Evolutionary conservation across 1,140 invertebrate genomes (phyloP).

Genomic region (Conus ventricosus): DNA sequence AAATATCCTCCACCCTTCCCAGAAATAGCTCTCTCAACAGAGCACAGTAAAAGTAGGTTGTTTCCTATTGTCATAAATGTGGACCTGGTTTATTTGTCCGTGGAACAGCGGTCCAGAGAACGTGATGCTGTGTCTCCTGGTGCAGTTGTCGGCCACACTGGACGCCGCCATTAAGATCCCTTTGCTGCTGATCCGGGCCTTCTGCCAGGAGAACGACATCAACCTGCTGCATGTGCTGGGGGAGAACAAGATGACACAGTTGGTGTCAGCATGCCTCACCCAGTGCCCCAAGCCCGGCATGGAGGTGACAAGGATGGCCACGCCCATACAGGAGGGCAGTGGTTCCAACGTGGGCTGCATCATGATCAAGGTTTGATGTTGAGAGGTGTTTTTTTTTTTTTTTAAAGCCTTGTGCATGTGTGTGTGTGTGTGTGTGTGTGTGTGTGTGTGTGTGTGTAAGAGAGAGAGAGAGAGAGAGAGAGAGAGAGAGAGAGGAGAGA

Average conservation of each 20-base stretch:
- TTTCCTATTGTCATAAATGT: too few relatives aligned
- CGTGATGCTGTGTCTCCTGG: conserved; percentile 8
- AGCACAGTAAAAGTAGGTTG: too few relatives aligned
- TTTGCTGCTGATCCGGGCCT: background rate
- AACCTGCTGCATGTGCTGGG: conserved; percentile 2
- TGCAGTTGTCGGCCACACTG: background rate
- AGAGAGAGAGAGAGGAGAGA: too few relatives aligned
- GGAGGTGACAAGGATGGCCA: background rate
- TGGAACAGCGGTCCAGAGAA: background rate
- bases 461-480: too few relatives aligned
- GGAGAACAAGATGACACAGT: background rate
- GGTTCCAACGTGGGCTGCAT: background rate
- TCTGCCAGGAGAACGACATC: conserved; percentile 13
- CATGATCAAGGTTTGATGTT: conserved; percentile 6
- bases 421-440: too few relatives aligned
- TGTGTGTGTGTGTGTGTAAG: too few relatives aligned
- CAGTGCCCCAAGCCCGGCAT: background rate
- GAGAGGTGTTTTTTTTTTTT: background rate
- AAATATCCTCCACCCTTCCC: too few relatives aligned
- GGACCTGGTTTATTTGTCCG: too few relatives aligned
- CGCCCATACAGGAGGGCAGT: background rate
- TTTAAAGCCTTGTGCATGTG: too few relatives aligned
- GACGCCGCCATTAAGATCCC: background rate
- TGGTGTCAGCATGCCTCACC: background rate
- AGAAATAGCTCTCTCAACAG: too few relatives aligned